These are phyloP conservation scores for Mastomys coucha DNA, from an alignment of 2,113 vertebrate genomes.

Conservation along the genomic window DNA sequence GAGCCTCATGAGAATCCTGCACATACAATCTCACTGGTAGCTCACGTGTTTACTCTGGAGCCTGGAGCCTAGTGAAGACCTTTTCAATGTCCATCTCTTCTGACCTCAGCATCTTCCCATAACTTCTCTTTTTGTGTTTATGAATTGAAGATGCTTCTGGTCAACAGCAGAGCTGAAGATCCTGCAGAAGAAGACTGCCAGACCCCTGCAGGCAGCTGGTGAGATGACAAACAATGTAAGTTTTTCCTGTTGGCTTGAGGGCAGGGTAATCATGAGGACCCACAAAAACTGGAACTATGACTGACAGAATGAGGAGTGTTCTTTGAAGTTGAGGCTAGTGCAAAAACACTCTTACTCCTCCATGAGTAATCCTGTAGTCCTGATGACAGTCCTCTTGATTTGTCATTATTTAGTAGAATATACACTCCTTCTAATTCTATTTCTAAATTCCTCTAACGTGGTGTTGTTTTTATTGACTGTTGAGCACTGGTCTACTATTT, in stretches of 20 bases:
- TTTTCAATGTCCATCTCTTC: not conserved
- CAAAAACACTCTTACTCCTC: constrained; percentile 48
- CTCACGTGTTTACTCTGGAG: rapidly evolving
- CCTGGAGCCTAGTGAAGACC: not conserved
- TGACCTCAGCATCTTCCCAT: not conserved
- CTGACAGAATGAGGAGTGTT: constrained; percentile 28
- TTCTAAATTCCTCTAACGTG: not conserved
- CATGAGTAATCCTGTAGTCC: constrained; percentile 50
- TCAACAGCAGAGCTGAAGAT: not conserved
- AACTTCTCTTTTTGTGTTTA: not conserved
- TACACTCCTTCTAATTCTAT: constrained; percentile 10
- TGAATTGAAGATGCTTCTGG: not conserved
- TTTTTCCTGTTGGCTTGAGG: not conserved
- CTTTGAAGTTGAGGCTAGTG: constrained; percentile 34
- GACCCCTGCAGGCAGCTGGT: not conserved
- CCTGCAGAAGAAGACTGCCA: constrained; percentile 50
- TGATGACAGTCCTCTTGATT: not conserved
- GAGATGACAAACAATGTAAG: not conserved
- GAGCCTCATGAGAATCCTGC: rapidly evolving
- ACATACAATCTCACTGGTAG: not conserved
- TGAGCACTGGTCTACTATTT: not conserved
- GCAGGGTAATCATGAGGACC: constrained; percentile 20
- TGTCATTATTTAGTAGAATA: constrained; percentile 23
- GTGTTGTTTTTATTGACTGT: not conserved
- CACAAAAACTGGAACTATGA: not conserved